Evolutionary conservation across 2,797 vertebrate genomes (phyloP).

Genomic region (Eleutherodactylus coqui): DNA sequence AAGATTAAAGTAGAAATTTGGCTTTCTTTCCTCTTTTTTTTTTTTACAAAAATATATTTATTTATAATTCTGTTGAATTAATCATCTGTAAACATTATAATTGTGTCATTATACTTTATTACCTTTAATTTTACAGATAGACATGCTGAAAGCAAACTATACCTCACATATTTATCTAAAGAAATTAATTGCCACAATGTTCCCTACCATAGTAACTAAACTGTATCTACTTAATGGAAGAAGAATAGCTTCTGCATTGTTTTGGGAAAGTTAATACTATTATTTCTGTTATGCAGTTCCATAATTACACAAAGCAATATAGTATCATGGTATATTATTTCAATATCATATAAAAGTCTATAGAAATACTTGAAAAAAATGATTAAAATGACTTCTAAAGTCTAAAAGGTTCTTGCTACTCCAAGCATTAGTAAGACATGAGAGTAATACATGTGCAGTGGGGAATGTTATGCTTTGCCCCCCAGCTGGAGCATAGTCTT

Average conservation of each 20-base stretch:
- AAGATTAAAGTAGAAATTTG: too few species aligned
- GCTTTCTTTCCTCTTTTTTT: too few species aligned
- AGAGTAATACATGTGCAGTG: background rate
- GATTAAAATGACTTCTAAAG: background rate
- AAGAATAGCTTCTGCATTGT: background rate
- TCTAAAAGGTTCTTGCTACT: background rate
- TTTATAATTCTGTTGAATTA: too few species aligned
- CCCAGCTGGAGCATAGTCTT: conserved; percentile 29
- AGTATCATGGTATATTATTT: background rate
- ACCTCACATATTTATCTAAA: too few species aligned
- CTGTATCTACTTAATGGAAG: too few species aligned
- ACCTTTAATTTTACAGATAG: too few species aligned
- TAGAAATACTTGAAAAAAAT: background rate
- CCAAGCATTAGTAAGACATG: background rate
- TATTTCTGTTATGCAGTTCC: background rate
- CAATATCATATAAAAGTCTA: background rate
- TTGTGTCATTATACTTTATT: too few species aligned
- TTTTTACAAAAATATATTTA: too few species aligned
- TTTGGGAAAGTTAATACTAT: background rate
- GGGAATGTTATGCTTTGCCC: conserved; percentile 27
- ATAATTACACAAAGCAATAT: background rate
- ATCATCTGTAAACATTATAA: too few species aligned
- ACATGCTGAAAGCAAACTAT: too few species aligned
- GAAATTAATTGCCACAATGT: too few species aligned
- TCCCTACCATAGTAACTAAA: too few species aligned